phyloP scores from a whole-genome alignment of 2,113 vertebrate species.

The Pitta sordida region DNA sequence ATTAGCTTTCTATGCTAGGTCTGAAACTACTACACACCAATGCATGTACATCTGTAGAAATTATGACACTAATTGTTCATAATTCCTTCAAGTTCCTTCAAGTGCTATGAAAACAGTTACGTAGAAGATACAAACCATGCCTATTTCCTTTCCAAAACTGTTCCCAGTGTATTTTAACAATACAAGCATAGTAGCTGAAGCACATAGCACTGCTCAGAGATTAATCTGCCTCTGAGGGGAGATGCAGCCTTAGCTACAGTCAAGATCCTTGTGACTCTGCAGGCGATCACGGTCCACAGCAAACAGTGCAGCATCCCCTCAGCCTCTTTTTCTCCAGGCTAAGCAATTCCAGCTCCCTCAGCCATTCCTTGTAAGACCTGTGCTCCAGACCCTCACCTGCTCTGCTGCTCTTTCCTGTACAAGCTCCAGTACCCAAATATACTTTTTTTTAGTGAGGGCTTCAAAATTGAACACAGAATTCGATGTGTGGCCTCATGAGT shows the following conservation, averaged over 20 bases:
- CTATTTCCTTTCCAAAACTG: not conserved
- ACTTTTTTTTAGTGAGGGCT: not conserved
- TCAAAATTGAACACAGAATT: not conserved
- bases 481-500: not conserved
- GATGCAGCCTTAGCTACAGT: not conserved
- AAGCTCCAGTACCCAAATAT: fast-evolving
- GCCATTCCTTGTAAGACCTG: not conserved
- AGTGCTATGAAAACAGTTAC: not conserved
- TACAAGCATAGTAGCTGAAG: not conserved
- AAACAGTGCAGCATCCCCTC: not conserved
- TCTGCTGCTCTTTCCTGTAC: not conserved
- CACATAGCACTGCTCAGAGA: not conserved
- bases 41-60: not conserved
- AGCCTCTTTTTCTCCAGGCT: not conserved
- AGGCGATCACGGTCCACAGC: not conserved
- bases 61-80: not conserved
- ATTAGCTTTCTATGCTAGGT: not conserved
- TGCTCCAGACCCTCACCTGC: not conserved
- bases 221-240: not conserved
- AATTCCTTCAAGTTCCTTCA: not conserved
- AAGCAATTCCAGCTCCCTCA: not conserved
- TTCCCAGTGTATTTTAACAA: not conserved
- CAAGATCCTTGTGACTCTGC: not conserved
- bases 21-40: not conserved
- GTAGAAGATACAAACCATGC: fast-evolving